phyloP scores from a whole-genome alignment of 2,888 invertebrate species.

The Ectemnius cavifrons region DNA sequence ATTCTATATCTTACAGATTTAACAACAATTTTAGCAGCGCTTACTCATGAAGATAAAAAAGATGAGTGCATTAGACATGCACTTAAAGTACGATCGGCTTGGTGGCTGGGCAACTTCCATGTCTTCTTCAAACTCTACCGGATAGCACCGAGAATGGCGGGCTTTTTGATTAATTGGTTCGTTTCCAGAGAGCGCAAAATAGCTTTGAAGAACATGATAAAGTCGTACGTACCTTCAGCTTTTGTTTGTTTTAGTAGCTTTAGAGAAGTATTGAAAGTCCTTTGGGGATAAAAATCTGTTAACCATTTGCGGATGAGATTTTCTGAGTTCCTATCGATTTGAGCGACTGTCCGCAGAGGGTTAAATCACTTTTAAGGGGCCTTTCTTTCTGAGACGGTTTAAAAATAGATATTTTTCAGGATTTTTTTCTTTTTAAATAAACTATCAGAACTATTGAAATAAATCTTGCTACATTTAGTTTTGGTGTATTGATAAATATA shows the following conservation, averaged over 20 bases:
- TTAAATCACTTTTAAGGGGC: too few species aligned
- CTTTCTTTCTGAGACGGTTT: too few species aligned
- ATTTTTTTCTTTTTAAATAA: neutral
- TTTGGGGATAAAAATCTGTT: too few species aligned
- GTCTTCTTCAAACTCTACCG: slow-evolving; percentile 95
- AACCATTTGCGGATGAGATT: too few species aligned
- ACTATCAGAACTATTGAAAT: slow-evolving; percentile 9
- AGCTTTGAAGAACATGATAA: slow-evolving; percentile 94
- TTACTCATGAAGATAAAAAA: slow-evolving; percentile 87
- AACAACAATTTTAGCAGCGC: slow-evolving; percentile 91
- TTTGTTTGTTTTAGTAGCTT: slow-evolving; percentile 27
- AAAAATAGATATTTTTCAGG: too few species aligned
- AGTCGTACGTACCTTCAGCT: slow-evolving; percentile 90
- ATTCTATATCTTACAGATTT: slow-evolving; percentile 85
- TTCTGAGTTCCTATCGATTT: too few species aligned
- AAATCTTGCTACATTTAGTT: slow-evolving; percentile 8
- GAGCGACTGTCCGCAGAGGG: too few species aligned
- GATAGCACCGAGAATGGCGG: slow-evolving; percentile 95
- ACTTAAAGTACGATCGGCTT: slow-evolving; percentile 92
- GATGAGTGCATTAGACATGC: slow-evolving; percentile 92
- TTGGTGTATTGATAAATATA: slow-evolving; percentile 13
- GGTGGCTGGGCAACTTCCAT: slow-evolving; percentile 95
- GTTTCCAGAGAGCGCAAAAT: slow-evolving; percentile 94
- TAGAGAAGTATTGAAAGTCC: neutral
- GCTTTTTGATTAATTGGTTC: slow-evolving; percentile 99